These are phyloP conservation scores for Berghia stephanieae DNA, from an alignment of 1,140 invertebrate species.

Conservation along the genomic window DNA sequence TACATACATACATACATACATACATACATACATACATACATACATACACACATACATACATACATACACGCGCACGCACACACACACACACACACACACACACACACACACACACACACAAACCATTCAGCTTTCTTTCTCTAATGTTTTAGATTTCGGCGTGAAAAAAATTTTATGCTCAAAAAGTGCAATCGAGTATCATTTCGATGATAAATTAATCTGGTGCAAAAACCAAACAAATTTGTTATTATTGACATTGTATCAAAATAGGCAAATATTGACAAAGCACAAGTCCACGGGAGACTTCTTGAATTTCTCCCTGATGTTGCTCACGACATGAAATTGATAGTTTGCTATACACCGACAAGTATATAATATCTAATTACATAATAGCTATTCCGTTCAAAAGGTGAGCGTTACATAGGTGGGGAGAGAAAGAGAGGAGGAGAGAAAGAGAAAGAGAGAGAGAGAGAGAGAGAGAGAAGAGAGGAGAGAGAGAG, in stretches of 20 bases:
- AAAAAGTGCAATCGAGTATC: too few species aligned
- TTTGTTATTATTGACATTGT: background rate
- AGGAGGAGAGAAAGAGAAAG: background rate
- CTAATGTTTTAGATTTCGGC: background rate
- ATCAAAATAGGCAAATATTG: background rate
- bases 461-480: conserved; percentile 4
- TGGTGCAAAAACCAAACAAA: background rate
- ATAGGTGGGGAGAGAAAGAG: background rate
- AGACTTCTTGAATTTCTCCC: background rate
- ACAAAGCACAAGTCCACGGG: background rate
- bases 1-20: conserved; percentile 19
- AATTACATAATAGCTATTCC: background rate
- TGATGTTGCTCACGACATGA: too few species aligned
- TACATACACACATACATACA: background rate
- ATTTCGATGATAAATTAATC: background rate
- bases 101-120: background rate
- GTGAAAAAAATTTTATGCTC: too few species aligned
- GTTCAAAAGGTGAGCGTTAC: background rate
- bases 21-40: conserved; percentile 11
- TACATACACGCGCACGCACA: background rate
- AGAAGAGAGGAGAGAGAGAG: background rate
- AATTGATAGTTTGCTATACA: too few species aligned
- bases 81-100: background rate
- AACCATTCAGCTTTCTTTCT: background rate
- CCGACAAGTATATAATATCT: background rate